Percentiles rank a stretch among this genome's conserved stretches.
Conservation (phyloP, 2,888 invertebrate species). For the Formica aserva region DNA sequence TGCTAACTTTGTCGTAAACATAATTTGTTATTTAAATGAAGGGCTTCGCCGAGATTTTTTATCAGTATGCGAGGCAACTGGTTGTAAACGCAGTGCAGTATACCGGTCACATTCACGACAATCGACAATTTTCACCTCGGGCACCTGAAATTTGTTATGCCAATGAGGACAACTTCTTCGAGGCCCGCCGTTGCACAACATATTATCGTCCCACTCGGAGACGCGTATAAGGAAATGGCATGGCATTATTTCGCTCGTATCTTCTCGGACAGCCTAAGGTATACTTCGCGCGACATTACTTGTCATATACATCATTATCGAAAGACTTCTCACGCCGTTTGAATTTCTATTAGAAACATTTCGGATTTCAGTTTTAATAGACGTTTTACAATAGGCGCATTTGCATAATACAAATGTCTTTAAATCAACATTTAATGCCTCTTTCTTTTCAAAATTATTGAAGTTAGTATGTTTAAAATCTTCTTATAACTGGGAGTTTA, state of each 20-base stretch:
- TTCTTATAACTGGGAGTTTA: neutral
- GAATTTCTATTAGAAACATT: neutral
- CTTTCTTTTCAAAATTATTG: neutral
- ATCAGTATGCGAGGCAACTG: constrained; percentile 12
- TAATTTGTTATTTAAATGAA: constrained; percentile 48
- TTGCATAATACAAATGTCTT: neutral
- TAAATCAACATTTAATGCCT: neutral
- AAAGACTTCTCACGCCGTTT: constrained; percentile 12
- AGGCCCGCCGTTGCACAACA: constrained; percentile 46
- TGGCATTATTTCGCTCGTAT: constrained; percentile 19
- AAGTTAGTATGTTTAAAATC: neutral
- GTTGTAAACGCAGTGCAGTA: constrained; percentile 20
- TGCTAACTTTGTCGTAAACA: constrained; percentile 22
- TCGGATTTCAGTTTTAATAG: neutral
- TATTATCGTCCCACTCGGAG: constrained; percentile 50
- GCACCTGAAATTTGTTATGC: constrained; percentile 63
- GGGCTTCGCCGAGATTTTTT: constrained; percentile 43
- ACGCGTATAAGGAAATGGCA: constrained; percentile 40
- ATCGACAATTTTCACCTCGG: constrained; percentile 55
- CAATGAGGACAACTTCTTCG: constrained; percentile 53
- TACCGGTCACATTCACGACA: constrained; percentile 47
- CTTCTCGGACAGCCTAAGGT: neutral
- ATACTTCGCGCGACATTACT: constrained; percentile 7
- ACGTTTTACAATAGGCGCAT: neutral
- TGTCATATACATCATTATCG: constrained; percentile 17